phyloP scores from a whole-genome alignment of 2,797 vertebrate genomes.

The Mastacembelus armatus region DNA sequence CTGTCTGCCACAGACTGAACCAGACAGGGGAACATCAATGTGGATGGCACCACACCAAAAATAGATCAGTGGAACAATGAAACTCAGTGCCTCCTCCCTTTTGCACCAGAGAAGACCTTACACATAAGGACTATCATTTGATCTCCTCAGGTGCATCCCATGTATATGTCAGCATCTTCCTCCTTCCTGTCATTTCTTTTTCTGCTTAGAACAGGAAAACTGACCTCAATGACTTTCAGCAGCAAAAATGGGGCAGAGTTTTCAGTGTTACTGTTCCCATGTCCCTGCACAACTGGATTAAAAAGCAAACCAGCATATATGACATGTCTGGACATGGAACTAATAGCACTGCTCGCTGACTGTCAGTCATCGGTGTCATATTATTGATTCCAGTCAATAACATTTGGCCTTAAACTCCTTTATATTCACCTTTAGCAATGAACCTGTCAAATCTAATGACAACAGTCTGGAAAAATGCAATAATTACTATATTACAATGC shows the following conservation, averaged over 20 bases:
- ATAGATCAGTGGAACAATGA: constrained; percentile 63
- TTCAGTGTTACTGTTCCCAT: constrained; percentile 31
- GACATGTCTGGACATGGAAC: constrained; percentile 29
- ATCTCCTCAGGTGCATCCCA: constrained; percentile 19
- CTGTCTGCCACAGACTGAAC: constrained; percentile 40
- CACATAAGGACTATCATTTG: not conserved
- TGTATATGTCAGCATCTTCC: constrained; percentile 30
- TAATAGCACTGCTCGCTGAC: constrained; percentile 9
- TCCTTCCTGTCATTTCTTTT: constrained; percentile 25
- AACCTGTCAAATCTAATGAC: constrained; percentile 16
- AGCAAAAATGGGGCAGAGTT: not conserved
- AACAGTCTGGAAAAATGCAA: constrained; percentile 5
- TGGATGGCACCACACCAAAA: constrained; percentile 61
- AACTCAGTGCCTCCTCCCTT: constrained; percentile 25
- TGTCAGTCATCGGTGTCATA: constrained; percentile 23
- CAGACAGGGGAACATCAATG: constrained; percentile 58
- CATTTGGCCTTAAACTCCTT: constrained; percentile 1
- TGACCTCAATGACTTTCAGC: constrained; percentile 35
- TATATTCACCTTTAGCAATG: constrained; percentile 2
- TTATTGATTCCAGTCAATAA: constrained; percentile 7
- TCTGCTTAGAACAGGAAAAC: constrained; percentile 10
- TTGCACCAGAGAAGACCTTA: not conserved
- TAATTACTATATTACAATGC: not conserved
- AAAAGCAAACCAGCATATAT: constrained; percentile 24
- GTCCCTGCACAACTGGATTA: constrained; percentile 24